Evolutionary conservation across 1,140 invertebrate species (phyloP).

Genomic region (Diorhabda carinulata): DNA sequence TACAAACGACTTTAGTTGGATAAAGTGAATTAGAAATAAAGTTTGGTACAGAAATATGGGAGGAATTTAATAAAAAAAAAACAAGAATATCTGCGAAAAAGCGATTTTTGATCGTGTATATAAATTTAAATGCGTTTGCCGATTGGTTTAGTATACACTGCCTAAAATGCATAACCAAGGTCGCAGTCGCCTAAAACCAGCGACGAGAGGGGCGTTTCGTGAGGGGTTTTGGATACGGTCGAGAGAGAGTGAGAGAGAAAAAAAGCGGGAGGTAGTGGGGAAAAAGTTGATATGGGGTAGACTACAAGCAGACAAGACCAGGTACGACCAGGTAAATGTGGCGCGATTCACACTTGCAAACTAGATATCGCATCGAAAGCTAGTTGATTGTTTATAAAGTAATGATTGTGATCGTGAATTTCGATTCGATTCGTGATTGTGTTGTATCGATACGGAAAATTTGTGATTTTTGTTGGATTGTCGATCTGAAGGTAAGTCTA

Average conservation of each 20-base stretch:
- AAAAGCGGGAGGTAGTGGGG: background rate
- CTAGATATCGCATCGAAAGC: slow-evolving; percentile 8
- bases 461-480: too few relatives aligned
- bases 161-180: slow-evolving; percentile 9
- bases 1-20: too few relatives aligned
- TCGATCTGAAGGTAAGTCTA: too few relatives aligned
- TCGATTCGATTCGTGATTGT: background rate
- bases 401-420: slow-evolving; percentile 8
- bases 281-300: slow-evolving; percentile 7
- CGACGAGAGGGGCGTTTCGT: slow-evolving; percentile 3
- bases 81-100: too few relatives aligned
- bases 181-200: background rate
- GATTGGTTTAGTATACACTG: background rate
- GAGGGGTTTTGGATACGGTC: slow-evolving; percentile 5
- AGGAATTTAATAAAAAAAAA: too few relatives aligned
- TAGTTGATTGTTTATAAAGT: background rate
- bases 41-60: too few relatives aligned
- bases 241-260: slow-evolving; percentile 5
- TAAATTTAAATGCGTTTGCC: too few relatives aligned
- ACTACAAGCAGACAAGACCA: slow-evolving; percentile 15
- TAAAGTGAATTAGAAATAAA: too few relatives aligned
- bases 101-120: too few relatives aligned
- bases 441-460: too few relatives aligned
- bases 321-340: slow-evolving; percentile 17
- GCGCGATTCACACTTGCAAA: slow-evolving; percentile 13